Percentiles rank a stretch among this genome's conserved stretches.
Conservation (phyloP, 2,113 vertebrate genomes). For the Myxocyprinus asiaticus region DNA sequence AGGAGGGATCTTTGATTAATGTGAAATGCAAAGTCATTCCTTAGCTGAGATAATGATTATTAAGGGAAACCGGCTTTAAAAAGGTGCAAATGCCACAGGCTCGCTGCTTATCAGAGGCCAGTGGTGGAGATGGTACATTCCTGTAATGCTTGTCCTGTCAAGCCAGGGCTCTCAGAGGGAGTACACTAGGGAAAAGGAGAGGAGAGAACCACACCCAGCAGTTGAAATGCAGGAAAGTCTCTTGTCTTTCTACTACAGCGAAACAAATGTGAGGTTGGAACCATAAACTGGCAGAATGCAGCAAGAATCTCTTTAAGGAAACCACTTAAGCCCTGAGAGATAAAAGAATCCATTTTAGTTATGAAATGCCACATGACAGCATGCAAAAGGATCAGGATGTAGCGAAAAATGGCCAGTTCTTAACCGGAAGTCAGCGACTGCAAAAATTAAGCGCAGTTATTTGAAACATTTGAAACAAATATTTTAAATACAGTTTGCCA, state of each 20-base stretch:
- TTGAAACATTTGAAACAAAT: not conserved
- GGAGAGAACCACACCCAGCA: constrained; percentile 43
- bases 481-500: not conserved
- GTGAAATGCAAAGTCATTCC: not conserved
- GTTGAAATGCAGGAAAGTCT: constrained; percentile 41
- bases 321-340: constrained; percentile 21
- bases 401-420: not conserved
- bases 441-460: not conserved
- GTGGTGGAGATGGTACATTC: constrained; percentile 48
- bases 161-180: constrained; percentile 32
- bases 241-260: constrained; percentile 25
- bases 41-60: constrained; percentile 36
- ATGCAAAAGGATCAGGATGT: constrained; percentile 20
- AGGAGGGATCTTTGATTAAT: constrained; percentile 34
- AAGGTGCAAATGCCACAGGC: not conserved
- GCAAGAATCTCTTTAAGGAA: constrained; percentile 40
- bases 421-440: not conserved
- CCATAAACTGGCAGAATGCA: constrained; percentile 44
- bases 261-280: constrained; percentile 43
- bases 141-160: constrained; percentile 51
- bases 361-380: constrained; percentile 42
- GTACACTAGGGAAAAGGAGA: constrained; percentile 7
- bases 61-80: constrained; percentile 11
- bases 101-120: not conserved
- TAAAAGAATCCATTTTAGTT: constrained; percentile 46